phyloP scores from a whole-genome alignment of 2,888 invertebrate species.

The Branchipolynoe longqiensis region DNA sequence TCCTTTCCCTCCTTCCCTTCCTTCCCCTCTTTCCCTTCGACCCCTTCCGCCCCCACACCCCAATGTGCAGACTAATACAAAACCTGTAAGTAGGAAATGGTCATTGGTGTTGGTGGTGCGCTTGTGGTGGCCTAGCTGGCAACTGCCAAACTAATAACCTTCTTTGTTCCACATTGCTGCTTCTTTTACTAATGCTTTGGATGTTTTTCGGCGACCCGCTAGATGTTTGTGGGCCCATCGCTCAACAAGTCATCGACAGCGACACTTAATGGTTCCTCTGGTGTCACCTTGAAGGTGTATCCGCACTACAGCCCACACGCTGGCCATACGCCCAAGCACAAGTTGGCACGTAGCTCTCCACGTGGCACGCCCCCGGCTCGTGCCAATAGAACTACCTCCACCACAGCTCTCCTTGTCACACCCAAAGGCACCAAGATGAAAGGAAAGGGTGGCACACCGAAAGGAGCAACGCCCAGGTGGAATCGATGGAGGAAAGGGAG shows the following conservation, averaged over 20 bases:
- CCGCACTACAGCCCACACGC: constrained; percentile 43
- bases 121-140: not conserved
- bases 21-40: no score
- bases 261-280: constrained; percentile 38
- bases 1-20: not conserved
- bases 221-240: not conserved
- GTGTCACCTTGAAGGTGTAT: constrained; percentile 38
- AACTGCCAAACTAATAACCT: no score
- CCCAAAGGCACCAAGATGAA: not conserved
- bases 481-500: not conserved
- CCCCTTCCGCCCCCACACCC: no score
- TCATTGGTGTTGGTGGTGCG: no score
- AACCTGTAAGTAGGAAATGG: no score
- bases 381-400: not conserved
- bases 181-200: constrained; percentile 12
- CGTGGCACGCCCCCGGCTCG: not conserved
- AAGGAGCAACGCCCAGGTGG: not conserved
- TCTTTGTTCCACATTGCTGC: not conserved
- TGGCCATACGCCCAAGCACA: constrained; percentile 43
- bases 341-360: constrained; percentile 28
- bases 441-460: not conserved
- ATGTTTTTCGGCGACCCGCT: not conserved
- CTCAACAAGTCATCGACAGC: not conserved
- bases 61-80: no score
- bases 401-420: not conserved